Base-by-base conservation (phyloP, 2,888 invertebrate species). In the Subacronicta megacephala region DNA sequence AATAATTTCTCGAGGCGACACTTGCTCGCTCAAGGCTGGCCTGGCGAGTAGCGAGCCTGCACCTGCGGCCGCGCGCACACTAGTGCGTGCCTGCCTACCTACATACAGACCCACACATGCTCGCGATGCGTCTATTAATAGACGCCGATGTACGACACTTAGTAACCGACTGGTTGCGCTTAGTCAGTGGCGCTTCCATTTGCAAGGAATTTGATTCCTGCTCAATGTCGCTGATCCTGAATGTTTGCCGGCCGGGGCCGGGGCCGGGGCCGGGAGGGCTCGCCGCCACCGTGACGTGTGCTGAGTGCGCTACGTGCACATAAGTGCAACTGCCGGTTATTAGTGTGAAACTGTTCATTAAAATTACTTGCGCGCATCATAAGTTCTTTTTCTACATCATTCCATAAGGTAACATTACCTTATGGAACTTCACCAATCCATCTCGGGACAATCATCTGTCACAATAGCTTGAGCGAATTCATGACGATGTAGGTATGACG, bases 1-100 rank as follows among this genome's bases (percentile, higher is more conserved):
- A 44, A 64, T 70, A 75, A 74, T 64, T 51, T 72, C 72, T 71
- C 67, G 62, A 2, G 47, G 73, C 71, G 78, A 75, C 77, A 73
- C 77, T 72, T 54, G 74, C 62, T 47, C 64, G 56, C 76, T 72
- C 77, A 73, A 77, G 77, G 79, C 77, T 73, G 65, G 40, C 49
- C 37, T 33, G 50, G 49, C 43, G 18, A 43, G 44, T 29, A 31
- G 55, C 53, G 52, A 50, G 74, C 62, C 75, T 70, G 77, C 76
- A 77, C 75, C 77, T 76, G 78, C 71, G 60, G 20, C 51, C 58
- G 50, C 52, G 23, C 68, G 12, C 59, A 17, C 66, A 23, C 63
- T 53, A 42, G 40, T n/a, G n/a, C n/a, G n/a, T n/a, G n/a, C n/a
- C n/a, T n/a, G n/a, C n/a, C n/a, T n/a, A n/a, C 50, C 31, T 7